Percentiles rank a stretch among this genome's conserved stretches.
Conservation (phyloP, 2,888 invertebrate species). For the Troilus luridus region DNA sequence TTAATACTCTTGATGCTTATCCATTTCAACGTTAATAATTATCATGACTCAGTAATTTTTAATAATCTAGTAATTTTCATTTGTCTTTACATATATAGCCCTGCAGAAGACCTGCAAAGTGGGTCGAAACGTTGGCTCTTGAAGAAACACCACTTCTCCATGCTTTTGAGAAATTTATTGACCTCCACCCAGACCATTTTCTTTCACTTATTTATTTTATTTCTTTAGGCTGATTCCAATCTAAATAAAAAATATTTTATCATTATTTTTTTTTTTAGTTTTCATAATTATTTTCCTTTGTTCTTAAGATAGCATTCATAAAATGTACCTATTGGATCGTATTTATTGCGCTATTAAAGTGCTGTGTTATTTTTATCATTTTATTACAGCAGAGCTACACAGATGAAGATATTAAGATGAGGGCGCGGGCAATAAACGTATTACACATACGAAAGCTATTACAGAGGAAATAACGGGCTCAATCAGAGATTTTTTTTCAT, state of each 20-base stretch:
- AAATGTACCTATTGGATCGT: not conserved
- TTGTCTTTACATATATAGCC: too few relatives aligned
- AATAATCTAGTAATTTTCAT: too few relatives aligned
- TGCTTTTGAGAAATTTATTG: too few relatives aligned
- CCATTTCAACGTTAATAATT: too few relatives aligned
- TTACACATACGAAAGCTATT: constrained; percentile 6
- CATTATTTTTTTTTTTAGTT: not conserved
- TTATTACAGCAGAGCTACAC: not conserved
- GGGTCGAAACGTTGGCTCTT: too few relatives aligned
- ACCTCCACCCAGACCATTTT: too few relatives aligned
- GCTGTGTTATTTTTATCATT: not conserved
- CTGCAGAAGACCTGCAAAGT: too few relatives aligned
- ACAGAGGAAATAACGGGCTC: not conserved
- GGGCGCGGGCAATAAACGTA: constrained; percentile 11
- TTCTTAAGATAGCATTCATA: not conserved
- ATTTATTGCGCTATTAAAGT: not conserved
- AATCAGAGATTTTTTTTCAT: not conserved
- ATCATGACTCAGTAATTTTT: too few relatives aligned
- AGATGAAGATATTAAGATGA: constrained; percentile 19
- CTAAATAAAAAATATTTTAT: not conserved
- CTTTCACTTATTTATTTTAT: too few relatives aligned
- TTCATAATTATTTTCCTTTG: not conserved
- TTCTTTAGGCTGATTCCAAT: too few relatives aligned
- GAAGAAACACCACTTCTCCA: too few relatives aligned
- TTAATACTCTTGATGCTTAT: too few relatives aligned